A percentile compares a stretch with the other conserved stretches of the same genome.
Conservation (phyloP, 2,797 vertebrate species). For the Streptopelia turtur region DNA sequence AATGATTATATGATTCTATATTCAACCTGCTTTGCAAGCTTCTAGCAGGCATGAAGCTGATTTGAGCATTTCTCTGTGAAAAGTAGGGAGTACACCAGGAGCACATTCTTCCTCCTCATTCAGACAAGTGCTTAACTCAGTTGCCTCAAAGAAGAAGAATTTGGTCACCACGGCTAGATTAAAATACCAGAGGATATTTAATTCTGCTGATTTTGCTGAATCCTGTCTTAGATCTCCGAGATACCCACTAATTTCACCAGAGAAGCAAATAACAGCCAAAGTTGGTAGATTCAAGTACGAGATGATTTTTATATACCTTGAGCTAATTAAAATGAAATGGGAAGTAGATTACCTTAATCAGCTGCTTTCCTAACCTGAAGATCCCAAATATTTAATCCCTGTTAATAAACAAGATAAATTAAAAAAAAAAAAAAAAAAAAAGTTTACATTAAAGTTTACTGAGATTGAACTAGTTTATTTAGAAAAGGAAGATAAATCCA, state of each 20-base stretch:
- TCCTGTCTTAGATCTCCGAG: background rate
- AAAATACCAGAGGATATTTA: constrained; percentile 47
- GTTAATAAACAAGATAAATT: background rate
- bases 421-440: background rate
- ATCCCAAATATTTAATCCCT: background rate
- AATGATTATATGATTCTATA: too few relatives aligned
- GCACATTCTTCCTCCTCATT: background rate
- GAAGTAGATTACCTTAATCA: background rate
- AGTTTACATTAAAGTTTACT: background rate
- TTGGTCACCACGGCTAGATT: background rate
- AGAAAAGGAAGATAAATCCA: background rate
- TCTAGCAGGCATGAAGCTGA: background rate
- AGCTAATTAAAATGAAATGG: background rate
- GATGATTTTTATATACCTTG: background rate
- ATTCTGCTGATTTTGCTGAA: constrained; percentile 13
- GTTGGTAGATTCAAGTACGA: background rate
- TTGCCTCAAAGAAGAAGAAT: background rate
- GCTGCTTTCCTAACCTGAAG: background rate
- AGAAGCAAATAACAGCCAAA: constrained; percentile 1
- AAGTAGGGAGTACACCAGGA: background rate
- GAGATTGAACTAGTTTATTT: background rate
- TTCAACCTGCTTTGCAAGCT: background rate
- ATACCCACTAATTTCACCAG: background rate
- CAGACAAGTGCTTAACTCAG: background rate
- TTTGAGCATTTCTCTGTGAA: background rate